Percentiles rank a stretch among this genome's conserved stretches.
phyloP scores from a whole-genome alignment of 2,113 vertebrate genomes.

The Lophochroa leadbeateri region DNA sequence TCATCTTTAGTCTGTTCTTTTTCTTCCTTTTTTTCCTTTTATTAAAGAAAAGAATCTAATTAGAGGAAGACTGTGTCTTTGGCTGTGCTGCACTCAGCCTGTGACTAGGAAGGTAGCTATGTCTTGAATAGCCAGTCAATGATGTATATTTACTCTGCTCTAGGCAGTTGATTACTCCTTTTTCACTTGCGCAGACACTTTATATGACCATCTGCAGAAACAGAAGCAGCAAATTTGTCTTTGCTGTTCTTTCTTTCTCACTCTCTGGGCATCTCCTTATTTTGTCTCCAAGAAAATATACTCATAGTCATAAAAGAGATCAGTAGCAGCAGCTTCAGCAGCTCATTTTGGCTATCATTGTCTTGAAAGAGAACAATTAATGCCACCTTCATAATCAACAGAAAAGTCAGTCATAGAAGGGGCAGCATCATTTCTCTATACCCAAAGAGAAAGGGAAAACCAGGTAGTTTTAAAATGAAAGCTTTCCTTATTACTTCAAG shows the following conservation, averaged over 20 bases:
- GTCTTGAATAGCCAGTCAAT: neutral
- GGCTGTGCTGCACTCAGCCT: neutral
- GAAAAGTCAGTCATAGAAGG: neutral
- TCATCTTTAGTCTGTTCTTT: neutral
- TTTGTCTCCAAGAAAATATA: neutral
- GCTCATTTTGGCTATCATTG: neutral
- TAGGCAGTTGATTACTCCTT: neutral
- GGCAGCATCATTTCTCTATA: neutral
- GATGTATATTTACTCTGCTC: neutral
- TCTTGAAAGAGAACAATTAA: neutral
- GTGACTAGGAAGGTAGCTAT: neutral
- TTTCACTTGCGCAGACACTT: neutral
- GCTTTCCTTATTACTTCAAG: neutral
- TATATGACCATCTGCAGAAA: neutral
- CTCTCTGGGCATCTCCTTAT: neutral
- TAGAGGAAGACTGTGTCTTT: neutral
- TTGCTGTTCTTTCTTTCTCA: neutral
- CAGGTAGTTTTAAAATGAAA: neutral
- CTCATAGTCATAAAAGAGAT: neutral
- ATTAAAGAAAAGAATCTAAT: neutral
- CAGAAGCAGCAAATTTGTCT: neutral
- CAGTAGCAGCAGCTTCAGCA: neutral
- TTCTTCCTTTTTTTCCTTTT: neutral
- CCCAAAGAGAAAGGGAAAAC: neutral
- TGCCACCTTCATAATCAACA: neutral